Evolutionary conservation across 1,140 invertebrate genomes (phyloP), one percentile per base, ranked within the genome.

Genomic region (Panonychus citri): DNA sequence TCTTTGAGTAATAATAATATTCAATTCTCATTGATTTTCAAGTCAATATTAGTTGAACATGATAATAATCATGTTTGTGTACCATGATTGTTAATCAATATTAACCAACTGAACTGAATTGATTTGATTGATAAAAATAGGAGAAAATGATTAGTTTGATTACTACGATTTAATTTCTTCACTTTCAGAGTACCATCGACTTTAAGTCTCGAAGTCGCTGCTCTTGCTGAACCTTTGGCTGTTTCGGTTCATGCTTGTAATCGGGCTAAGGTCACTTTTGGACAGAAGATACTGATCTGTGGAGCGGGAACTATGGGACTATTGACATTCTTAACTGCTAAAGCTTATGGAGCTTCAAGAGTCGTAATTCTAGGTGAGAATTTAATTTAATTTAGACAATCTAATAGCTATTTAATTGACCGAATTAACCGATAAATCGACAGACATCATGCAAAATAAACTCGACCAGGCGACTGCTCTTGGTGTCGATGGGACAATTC

Each of bases 251-350:
- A 94, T 69, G 86, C 86, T 43, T 93, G 87, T 64, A 76, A 81
- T 59, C 75, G 86, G 53, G 88, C 78, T 7, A 74, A 76, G 7
- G 76, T 87, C 55, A 74, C 68, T 28, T 74, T 81, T 13, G 85
- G 85, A 0, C 77, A 78, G 15, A 76, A 72, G 34, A 82, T 95
- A 40, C 74, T 96, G 2, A 79, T 97, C 62, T 75, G 83, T 56
- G 91, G 91, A 21, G 85, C 88, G 34, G 91, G 72, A 68, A 86
- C 87, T 13, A 93, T 94, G 62, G 90, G 91, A 27, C 73, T 95
- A 10, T 79, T 94, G 15, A 43, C 48, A n/a, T 19, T 57, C 10
- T 25, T 53, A 26, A 28, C 25, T 8, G 49, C 56, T 3, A 52
- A 52, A 57, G 48, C 48, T 15, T 53, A 39, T 12, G 56, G 56